Evolutionary conservation across 2,797 vertebrate species (phyloP).

Genomic region (Neomorphus geoffroyi): DNA sequence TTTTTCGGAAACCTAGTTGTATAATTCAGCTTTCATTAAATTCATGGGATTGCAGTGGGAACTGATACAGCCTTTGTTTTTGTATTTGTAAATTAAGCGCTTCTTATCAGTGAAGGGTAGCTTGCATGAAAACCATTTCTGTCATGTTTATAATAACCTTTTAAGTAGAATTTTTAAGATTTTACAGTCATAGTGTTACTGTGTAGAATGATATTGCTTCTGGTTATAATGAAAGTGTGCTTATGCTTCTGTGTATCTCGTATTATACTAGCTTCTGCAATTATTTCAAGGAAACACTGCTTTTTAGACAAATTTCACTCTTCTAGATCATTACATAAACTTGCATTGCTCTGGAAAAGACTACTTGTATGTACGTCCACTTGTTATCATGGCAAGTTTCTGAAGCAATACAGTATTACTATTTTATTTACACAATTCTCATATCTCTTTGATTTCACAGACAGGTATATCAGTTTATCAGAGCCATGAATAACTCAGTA

Average conservation of each 20-base stretch:
- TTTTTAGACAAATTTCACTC: background rate
- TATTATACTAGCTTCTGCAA: background rate
- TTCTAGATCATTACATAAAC: background rate
- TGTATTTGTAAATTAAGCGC: background rate
- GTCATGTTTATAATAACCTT: background rate
- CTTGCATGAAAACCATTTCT: background rate
- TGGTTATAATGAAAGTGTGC: background rate
- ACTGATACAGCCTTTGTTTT: accelerated
- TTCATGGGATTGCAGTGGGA: background rate
- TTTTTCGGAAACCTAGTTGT: background rate
- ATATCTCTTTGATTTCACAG: background rate
- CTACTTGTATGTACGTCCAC: accelerated
- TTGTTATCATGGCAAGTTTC: background rate
- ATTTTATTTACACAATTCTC: background rate
- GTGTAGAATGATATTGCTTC: background rate
- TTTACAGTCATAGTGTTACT: background rate
- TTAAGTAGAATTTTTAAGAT: background rate
- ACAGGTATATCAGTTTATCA: background rate
- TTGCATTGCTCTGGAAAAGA: background rate
- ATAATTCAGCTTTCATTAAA: background rate
- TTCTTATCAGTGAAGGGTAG: background rate
- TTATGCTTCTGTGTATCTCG: background rate
- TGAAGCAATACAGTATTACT: background rate
- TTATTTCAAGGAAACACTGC: background rate
- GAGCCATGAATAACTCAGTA: background rate